Conservation (phyloP, 2,797 vertebrate genomes). For the Synanceia verrucosa region DNA sequence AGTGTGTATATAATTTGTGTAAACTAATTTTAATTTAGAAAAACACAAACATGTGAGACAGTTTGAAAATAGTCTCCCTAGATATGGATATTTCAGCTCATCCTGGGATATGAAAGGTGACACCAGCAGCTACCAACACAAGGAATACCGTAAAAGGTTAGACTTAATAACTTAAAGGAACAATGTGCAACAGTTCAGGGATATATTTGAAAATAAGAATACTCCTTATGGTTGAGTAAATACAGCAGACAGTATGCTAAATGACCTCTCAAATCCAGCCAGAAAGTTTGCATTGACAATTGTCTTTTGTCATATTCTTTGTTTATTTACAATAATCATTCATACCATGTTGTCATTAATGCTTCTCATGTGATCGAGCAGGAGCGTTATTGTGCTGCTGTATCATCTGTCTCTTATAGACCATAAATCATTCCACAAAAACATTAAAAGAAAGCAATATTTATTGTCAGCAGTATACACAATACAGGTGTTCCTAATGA, state of each 20-base stretch:
- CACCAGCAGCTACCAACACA: too few relatives aligned
- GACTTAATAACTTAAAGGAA: too few relatives aligned
- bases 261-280: neutral
- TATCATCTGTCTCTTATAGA: neutral
- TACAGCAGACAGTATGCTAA: neutral
- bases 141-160: too few relatives aligned
- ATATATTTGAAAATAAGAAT: too few relatives aligned
- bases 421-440: neutral
- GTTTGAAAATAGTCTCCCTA: neutral
- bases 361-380: neutral
- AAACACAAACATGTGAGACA: neutral
- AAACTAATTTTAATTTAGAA: neutral
- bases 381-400: neutral
- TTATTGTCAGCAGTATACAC: neutral
- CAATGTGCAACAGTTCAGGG: too few relatives aligned
- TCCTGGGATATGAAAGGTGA: neutral
- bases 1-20: neutral
- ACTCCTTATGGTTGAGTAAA: neutral
- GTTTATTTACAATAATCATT: too few relatives aligned
- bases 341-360: neutral
- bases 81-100: neutral
- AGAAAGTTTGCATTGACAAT: too few relatives aligned
- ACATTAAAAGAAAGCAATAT: neutral
- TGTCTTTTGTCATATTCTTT: too few relatives aligned
- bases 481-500: neutral